Conservation (phyloP, 2,888 invertebrate species). For the Synergus japonicus region DNA sequence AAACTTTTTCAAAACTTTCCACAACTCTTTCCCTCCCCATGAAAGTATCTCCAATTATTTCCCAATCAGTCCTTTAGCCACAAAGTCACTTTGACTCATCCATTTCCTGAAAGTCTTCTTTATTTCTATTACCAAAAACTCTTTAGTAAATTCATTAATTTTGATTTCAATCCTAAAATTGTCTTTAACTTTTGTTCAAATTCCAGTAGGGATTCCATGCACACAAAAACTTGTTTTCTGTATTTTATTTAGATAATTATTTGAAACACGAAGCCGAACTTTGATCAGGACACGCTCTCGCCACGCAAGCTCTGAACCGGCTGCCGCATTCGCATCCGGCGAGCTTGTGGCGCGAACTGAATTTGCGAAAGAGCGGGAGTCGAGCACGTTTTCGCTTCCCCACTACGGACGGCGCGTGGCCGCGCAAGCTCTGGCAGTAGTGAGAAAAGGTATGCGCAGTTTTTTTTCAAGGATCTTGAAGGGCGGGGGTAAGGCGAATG, state of each 20-base stretch:
- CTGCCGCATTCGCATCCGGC: slow-evolving; percentile 59
- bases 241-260: background rate
- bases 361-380: slow-evolving; percentile 60
- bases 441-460: background rate
- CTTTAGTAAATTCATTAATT: too few relatives aligned
- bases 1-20: background rate
- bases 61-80: background rate
- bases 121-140: too few relatives aligned
- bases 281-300: slow-evolving; percentile 4
- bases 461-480: slow-evolving; percentile 17
- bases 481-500: slow-evolving; percentile 23
- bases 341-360: slow-evolving; percentile 75
- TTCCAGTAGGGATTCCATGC: background rate
- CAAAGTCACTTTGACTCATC: background rate
- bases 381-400: slow-evolving; percentile 69
- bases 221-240: background rate
- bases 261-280: background rate
- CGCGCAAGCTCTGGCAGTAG: slow-evolving; percentile 4
- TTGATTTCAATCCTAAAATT: too few relatives aligned
- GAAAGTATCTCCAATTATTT: background rate
- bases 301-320: background rate
- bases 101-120: background rate
- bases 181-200: too few relatives aligned
- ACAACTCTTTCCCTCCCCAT: background rate
- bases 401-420: slow-evolving; percentile 51